Evolutionary conservation across 35 echinoderm and acorn worm genomes (phyloP), one percentile per base, ranked within the genome.

Genomic region (Nesometra sesokonis): DNA sequence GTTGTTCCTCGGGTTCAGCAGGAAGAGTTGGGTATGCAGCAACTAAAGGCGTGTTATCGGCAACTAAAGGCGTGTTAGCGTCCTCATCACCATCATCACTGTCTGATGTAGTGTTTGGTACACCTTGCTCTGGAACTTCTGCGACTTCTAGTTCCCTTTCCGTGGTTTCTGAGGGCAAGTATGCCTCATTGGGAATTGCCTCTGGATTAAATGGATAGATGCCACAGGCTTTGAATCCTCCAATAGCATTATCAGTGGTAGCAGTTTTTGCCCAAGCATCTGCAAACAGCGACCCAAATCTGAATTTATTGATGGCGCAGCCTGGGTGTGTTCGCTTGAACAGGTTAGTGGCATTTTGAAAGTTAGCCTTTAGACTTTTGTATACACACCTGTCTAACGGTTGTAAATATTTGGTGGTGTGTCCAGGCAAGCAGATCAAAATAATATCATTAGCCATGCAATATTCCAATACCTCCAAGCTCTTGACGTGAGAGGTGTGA

Each of bases 231-330:
- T 85, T 34, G 57, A 90, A 86, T 33, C 82, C 77, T 35, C 37
- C n/a, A 21, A 46, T 77, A 31, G 83, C 83, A 86, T 90, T 90
- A 9, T 2, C 34, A 4, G 86, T 36, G 8, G 84, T 85, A 43
- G 89, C 83, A 90, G 47, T 32, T 85, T 89, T 86, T 35, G 83
- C 89, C 89, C 89, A 90, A 11, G 89, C 84, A 47, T 90, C 84
- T 46, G 27, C 82, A 34, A 86, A 86, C 21, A 90, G 47, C 80
- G 76, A 57, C 7, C 34, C 5, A 80, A 90, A 90, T 47, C 82
- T 77, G 89, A 86, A 90, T 33, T 90, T 86, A 21, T 47, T 86
- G 43, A 90, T 90, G 29, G 57, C 11, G 35, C 52, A 67, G 35
- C 46, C 84, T 4, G 84, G 89, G n/a, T n/a, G n/a, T 37, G 33